Evolutionary conservation across 2,888 invertebrate species (phyloP), one percentile per base, ranked within the genome.

Genomic region (Drosophila koepferae): DNA sequence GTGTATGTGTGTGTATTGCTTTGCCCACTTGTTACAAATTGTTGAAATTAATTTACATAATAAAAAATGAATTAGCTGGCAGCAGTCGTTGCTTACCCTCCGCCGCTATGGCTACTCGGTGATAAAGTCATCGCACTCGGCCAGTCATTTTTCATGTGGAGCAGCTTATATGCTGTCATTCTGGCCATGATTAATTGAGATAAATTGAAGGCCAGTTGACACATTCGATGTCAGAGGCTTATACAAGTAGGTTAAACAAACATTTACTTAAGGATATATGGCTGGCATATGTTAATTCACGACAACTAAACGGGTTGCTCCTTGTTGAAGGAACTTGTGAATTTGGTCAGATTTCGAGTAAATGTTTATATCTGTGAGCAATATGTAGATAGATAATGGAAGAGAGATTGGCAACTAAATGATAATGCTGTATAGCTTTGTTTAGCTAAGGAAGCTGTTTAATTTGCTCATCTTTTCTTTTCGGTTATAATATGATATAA

Each of bases 11-110:
- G 28, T 28, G 28, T 28, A 3, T 71, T 64, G 56, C 59, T 28
- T 49, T 54, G 34, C 49, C 63, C 81, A 81, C 78, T 89, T 79
- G 79, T 69, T 69, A 72, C 80, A 72, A 82, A 72, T 80, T 84
- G 84, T 66, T 70, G 59, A 89, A 86, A 82, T 85, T 80, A 89
- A 86, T 86, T 87, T 89, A 68, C 85, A 86, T 86, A 89, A 87
- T 87, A 89, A 87, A 83, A 89, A 82, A 72, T 81, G 70, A 67
- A 89, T 86, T 89, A 86, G 75, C 73, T 62, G 55, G 54, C 60
- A 69, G 63, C 64, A 63, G 49, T 64, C n/a, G 64, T 48, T 41
- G 63, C 12, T 66, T 68, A 36, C 44, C 41, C 56, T 48, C 14
- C 14, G 31, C 43, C 5, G n/a, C n/a, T 38, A 23, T 53, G 20